phyloP scores from a whole-genome alignment of 2,797 vertebrate species.

The Tokudaia muenninki region DNA sequence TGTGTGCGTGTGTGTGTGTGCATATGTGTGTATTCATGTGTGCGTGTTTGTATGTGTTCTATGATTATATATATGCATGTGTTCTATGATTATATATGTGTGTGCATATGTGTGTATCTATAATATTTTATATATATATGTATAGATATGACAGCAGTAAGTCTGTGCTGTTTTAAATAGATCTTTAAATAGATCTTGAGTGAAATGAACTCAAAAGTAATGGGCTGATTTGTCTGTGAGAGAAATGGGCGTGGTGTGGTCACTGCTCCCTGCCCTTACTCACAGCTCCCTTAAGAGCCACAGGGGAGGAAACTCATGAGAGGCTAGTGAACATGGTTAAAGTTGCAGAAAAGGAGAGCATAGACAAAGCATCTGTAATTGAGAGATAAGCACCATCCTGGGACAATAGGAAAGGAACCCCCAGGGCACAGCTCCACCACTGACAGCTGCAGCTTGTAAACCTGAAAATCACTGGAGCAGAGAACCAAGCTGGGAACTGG shows the following conservation, averaged over 20 bases:
- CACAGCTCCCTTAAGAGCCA: neutral
- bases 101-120: too few relatives aligned
- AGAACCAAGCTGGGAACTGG: neutral
- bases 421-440: neutral
- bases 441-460: neutral
- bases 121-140: too few relatives aligned
- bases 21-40: neutral
- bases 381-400: neutral
- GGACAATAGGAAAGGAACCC: neutral
- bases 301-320: neutral
- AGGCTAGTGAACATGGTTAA: neutral
- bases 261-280: neutral
- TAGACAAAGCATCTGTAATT: neutral
- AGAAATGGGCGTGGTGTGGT: neutral
- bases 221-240: neutral
- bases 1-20: neutral
- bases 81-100: too few relatives aligned
- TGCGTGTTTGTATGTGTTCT: too few relatives aligned
- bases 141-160: neutral
- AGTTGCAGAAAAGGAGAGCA: neutral
- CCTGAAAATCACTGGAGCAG: neutral
- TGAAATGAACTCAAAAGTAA: neutral
- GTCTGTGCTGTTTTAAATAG: neutral
- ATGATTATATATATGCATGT: too few relatives aligned
- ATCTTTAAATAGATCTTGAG: neutral